Conservation (phyloP, 2,113 vertebrate genomes). For the Uria aalge region DNA sequence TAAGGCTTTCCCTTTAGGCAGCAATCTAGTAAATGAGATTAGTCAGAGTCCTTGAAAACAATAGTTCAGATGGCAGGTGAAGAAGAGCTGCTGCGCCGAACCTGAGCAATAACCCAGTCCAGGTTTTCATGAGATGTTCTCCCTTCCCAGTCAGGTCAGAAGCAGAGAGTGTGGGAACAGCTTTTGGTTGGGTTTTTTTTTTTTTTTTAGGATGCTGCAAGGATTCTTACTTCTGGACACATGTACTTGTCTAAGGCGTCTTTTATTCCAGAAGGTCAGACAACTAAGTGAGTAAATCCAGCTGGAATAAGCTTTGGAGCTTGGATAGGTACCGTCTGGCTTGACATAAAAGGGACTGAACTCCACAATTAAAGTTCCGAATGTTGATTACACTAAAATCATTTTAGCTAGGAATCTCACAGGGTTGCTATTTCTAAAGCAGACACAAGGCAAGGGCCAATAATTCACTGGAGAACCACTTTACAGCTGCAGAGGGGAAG, state of each 20-base stretch:
- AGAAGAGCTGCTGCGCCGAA: neutral
- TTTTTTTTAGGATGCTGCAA: neutral
- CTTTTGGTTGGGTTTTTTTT: neutral
- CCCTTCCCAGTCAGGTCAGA: neutral
- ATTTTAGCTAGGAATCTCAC: neutral
- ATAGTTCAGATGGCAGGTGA: neutral
- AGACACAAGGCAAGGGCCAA: neutral
- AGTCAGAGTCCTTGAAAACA: neutral
- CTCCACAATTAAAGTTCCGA: neutral
- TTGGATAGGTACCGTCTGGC: neutral
- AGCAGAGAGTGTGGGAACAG: neutral
- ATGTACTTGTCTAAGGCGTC: neutral
- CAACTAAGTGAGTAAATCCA: neutral
- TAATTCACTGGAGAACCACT: neutral
- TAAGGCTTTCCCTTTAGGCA: neutral
- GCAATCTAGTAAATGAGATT: neutral
- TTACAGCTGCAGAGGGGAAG: neutral
- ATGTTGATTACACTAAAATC: neutral
- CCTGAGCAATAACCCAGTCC: neutral
- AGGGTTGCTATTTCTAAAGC: neutral
- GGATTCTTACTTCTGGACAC: neutral
- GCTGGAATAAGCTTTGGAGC: neutral
- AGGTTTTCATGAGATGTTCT: neutral
- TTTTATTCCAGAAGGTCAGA: neutral
- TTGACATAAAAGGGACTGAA: neutral